Evolutionary conservation across 2,797 vertebrate genomes (phyloP), one percentile per base, ranked within the genome.

Genomic region (Acipenser transmontanus): DNA sequence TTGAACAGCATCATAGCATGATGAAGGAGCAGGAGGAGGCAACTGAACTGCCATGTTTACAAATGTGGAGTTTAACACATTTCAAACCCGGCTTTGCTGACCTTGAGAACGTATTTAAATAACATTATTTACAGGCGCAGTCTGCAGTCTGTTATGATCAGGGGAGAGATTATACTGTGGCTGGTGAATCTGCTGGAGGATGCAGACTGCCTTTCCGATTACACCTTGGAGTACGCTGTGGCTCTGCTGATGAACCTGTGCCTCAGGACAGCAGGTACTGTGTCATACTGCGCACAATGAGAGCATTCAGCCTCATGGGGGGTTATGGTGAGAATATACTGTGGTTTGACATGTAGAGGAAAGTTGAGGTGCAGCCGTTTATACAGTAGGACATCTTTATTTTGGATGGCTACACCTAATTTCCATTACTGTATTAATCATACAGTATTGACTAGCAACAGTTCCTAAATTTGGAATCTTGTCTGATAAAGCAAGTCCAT

Each of bases 221-320:
- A 94, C 84, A 94, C 88, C 0, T 82, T 99, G 79, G 91, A 93
- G 72, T 98, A 97, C 69, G 87, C 92, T 0, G 86, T 93, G 63
- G 92, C 95, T 52, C 78, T 99, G 77, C 93, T 99, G 14, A 95
- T 99, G 95, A 99, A 97, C 78, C 90, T 99, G 62, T 98, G 94
- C 77, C 90, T 99, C 63, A 86, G 94, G 49, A 94, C 91, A 2
- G 81, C 91, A 92, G 97, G 96, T 97, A 73, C 69, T 60, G 47
- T 13, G 5, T 34, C 2, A 34, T 34, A 34, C 34, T 34, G 34
- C 34, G 3, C 34, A 3, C 34, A 34, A 4, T 34, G 34, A 34
- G 34, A 34, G 34, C 34, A 34, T 34, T 34, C 34, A 34, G 34
- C 34, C 34, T 4, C 3, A 34, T 34, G 34, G 4, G 0, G 34